Percentiles rank a stretch among this genome's conserved stretches.
Conservation (phyloP, 2,888 invertebrate genomes). For the Schizotus pectinicornis region DNA sequence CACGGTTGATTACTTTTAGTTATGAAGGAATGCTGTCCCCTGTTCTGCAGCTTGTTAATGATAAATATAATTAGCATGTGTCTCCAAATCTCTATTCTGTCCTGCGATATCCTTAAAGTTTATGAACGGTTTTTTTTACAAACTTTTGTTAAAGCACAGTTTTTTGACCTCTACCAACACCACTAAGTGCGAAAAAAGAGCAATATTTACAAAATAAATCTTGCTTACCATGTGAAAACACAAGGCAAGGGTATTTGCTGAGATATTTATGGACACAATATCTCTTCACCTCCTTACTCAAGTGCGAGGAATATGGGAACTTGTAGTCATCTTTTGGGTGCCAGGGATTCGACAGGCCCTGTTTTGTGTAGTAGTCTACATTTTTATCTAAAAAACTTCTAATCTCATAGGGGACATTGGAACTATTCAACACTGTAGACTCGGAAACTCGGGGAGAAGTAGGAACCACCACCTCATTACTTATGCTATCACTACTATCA, state of each 20-base stretch:
- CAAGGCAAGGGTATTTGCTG: conserved; percentile 6
- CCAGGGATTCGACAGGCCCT: no score
- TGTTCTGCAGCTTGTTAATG: conserved; percentile 8
- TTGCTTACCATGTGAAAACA: conserved; percentile 5
- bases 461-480: no score
- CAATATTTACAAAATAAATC: conserved; percentile 8
- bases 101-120: not conserved
- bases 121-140: conserved; percentile 2
- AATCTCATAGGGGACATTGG: no score
- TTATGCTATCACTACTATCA: no score
- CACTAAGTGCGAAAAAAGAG: conserved; percentile 1
- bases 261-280: conserved; percentile 5
- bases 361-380: no score
- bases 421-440: no score
- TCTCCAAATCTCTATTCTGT: conserved; percentile 1
- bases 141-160: conserved; percentile 10
- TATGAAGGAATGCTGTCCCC: conserved; percentile 1
- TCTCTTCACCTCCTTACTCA: no score
- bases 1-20: conserved; percentile 1
- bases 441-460: no score
- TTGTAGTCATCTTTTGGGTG: no score
- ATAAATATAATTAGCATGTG: conserved; percentile 5
- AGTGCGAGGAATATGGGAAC: no score
- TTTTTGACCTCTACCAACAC: conserved; percentile 3
- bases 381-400: no score